Evolutionary conservation across 2,113 vertebrate species (phyloP), one percentile per base, ranked within the genome.

Genomic region (Ochotona curzoniae): DNA sequence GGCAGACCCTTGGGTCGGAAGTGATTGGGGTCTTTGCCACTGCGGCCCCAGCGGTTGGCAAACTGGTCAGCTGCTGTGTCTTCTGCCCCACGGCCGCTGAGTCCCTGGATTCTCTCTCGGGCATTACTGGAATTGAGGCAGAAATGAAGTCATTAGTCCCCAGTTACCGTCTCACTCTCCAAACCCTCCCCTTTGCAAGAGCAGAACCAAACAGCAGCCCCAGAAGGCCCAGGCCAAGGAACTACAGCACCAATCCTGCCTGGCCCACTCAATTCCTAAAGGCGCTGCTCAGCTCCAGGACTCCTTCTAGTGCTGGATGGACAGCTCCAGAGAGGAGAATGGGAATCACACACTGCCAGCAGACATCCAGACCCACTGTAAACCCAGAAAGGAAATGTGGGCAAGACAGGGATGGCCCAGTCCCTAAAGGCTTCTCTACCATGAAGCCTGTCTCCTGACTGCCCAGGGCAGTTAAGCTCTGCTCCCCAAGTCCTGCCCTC

Each of bases 21-120:
- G 80, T 23, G 0, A 69, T 93, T 95, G 89, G 96, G 93, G 83
- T 97, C 79, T 13, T 69, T 57, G 44, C 93, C 94, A 0, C 89
- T 94, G 70, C 83, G 35, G 79, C 75, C 96, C 83, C 86, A 92
- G 61, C 11, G 0, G 3, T 93, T 93, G 79, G 93, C 94, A 35
- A 0, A 20, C 70, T 93, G 79, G 60, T 95, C 86, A 0, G 35
- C 79, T 17, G 0, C 14, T 0, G 35, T 73, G 49, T 96, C 95
- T 3, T 49, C 74, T 0, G 0, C 18, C 57, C 82, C 66, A 0
- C 2, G 89, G 25, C 94, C 96, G 8, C 23, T 71, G 18, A 75
- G 0, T 49, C 60, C 73, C 61, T 89, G 76, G 44, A 38, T 0
- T 1, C 0, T 0, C 54, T 96, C 91, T 93, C 92, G 91, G 90